A percentile compares a stretch with the other conserved stretches of the same genome.
phyloP scores from a whole-genome alignment of 1,140 invertebrate genomes.

The Lucilia sericata region DNA sequence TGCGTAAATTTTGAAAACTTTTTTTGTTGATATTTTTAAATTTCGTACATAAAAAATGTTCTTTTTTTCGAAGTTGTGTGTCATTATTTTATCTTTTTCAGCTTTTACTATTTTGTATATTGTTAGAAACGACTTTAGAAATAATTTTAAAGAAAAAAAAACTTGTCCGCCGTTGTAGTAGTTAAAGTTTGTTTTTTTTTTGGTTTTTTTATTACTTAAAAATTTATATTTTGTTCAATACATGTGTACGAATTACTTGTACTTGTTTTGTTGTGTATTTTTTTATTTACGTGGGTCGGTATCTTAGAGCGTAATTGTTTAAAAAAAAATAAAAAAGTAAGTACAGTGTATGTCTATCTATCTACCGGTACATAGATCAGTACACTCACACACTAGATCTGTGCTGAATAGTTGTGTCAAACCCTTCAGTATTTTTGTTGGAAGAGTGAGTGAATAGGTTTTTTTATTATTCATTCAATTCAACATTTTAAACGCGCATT shows the following conservation, averaged over 20 bases:
- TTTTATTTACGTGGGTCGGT: constrained; percentile 16
- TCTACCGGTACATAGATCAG: too few relatives aligned
- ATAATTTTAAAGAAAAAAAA: neutral
- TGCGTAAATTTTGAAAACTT: neutral
- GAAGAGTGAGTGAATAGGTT: too few relatives aligned
- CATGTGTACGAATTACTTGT: constrained; percentile 14
- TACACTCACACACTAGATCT: too few relatives aligned
- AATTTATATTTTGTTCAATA: neutral
- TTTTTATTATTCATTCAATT: constrained; percentile 2
- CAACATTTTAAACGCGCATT: neutral
- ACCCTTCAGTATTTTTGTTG: too few relatives aligned
- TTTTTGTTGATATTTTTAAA: too few relatives aligned
- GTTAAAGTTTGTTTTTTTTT: neutral
- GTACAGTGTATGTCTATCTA: too few relatives aligned
- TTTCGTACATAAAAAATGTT: neutral
- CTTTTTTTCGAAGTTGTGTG: constrained; percentile 2
- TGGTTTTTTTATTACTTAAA: neutral
- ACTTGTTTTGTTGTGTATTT: constrained; percentile 3
- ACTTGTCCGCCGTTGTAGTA: constrained; percentile 16
- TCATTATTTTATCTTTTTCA: constrained; percentile 12
- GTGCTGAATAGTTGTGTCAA: too few relatives aligned
- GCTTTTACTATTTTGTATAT: constrained; percentile 27
- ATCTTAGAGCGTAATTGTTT: constrained; percentile 12
- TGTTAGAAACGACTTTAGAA: constrained; percentile 5
- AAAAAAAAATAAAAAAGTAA: neutral